Conservation (phyloP, 2,113 vertebrate genomes). For the Dascyllus trimaculatus region DNA sequence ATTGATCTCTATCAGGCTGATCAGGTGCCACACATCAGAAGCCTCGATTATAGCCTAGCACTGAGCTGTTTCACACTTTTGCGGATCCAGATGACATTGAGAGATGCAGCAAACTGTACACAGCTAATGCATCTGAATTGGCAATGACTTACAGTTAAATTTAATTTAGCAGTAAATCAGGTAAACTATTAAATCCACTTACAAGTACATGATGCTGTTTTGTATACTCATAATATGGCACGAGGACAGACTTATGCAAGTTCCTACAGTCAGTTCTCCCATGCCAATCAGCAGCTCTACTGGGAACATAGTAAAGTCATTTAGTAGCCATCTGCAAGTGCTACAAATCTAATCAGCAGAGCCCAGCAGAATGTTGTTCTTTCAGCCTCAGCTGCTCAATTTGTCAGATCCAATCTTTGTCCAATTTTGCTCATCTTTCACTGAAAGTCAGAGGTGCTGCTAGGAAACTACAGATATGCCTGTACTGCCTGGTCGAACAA, state of each 20-base stretch:
- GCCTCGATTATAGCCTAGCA: no score
- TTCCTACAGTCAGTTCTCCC: not conserved
- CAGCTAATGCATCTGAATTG: not conserved
- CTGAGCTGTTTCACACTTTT: no score
- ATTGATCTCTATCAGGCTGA: no score
- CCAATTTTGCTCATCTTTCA: constrained; percentile 36
- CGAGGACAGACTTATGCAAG: not conserved
- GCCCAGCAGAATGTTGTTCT: constrained; percentile 13
- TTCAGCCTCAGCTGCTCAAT: constrained; percentile 24
- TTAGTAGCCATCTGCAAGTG: constrained; percentile 28
- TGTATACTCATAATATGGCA: not conserved
- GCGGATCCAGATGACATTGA: not conserved
- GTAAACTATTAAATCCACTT: not conserved
- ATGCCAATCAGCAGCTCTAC: constrained; percentile 7
- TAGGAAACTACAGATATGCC: constrained; percentile 2
- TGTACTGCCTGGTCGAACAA: not conserved
- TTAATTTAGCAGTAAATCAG: not conserved
- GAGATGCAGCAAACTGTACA: not conserved
- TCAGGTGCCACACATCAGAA: no score
- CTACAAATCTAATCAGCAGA: constrained; percentile 45
- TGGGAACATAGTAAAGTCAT: constrained; percentile 12
- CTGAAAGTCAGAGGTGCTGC: constrained; percentile 24
- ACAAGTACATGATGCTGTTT: not conserved
- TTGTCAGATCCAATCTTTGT: constrained; percentile 43
- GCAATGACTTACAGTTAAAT: not conserved